Conservation (phyloP, 2,797 vertebrate species). For the Hydrocynus forskahlii region DNA sequence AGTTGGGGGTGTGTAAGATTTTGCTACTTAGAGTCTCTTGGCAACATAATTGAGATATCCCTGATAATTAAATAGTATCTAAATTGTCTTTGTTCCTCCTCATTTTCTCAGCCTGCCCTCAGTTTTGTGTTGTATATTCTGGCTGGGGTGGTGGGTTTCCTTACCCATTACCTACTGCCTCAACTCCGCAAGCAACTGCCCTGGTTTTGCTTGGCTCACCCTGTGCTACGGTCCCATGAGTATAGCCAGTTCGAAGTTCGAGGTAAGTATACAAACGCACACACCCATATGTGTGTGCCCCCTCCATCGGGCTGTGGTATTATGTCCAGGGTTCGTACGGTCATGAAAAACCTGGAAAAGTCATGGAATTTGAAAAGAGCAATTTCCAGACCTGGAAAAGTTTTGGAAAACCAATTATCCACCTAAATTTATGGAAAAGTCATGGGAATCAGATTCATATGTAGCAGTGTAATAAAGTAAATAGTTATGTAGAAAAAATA, state of each 20-base stretch:
- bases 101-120: conserved; percentile 81
- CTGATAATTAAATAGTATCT: background rate
- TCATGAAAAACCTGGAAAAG: no score
- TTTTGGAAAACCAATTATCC: no score
- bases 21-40: background rate
- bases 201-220: conserved; percentile 92
- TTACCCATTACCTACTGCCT: conserved; percentile 90
- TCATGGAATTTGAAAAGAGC: no score
- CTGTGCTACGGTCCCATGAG: conserved; percentile 87
- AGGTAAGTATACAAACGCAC: conserved; percentile 73
- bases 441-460: no score
- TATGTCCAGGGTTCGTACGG: no score
- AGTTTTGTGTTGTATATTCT: conserved; percentile 88
- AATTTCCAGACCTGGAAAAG: no score
- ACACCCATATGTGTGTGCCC: background rate
- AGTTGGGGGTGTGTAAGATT: background rate
- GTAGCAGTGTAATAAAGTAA: no score
- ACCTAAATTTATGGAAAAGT: no score
- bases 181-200: conserved; percentile 92
- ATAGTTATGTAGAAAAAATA: no score
- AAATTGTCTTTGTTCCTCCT: background rate
- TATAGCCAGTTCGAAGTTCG: conserved; percentile 94
- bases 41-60: background rate
- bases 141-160: conserved; percentile 86
- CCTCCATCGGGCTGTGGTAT: conserved; percentile 3